Percentiles rank a stretch among this genome's conserved stretches.
phyloP scores from a whole-genome alignment of 2,888 invertebrate genomes.

The Neoaliturus tenellus region DNA sequence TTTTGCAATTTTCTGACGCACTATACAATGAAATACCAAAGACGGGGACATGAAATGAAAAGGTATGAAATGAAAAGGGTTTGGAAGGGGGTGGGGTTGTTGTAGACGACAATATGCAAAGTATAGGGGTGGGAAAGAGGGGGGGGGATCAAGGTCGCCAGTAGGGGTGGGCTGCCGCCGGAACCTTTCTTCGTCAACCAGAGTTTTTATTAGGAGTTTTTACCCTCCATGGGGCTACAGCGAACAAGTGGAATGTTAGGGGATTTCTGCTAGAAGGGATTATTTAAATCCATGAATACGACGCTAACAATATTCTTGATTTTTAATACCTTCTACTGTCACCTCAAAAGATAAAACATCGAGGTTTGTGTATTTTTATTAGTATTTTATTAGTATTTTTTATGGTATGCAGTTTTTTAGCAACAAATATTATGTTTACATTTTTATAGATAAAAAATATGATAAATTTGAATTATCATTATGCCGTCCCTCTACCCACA shows the following conservation, averaged over 20 bases:
- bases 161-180: not conserved
- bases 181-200: not conserved
- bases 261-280: not conserved
- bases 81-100: not conserved
- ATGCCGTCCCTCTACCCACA: too few species aligned
- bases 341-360: too few species aligned
- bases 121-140: not conserved
- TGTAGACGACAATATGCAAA: conserved; percentile 7
- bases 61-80: not conserved
- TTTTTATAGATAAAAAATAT: too few species aligned
- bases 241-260: not conserved
- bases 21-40: not conserved
- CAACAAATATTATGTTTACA: too few species aligned
- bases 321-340: too few species aligned
- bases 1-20: not conserved
- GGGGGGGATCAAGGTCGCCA: not conserved
- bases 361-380: too few species aligned
- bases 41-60: not conserved
- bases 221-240: not conserved
- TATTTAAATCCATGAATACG: not conserved
- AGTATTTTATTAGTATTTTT: too few species aligned
- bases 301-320: too few species aligned
- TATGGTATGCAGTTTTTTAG: too few species aligned
- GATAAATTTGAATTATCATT: too few species aligned
- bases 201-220: not conserved